Base-by-base conservation (phyloP, 1,140 invertebrate species). In the Eriocheir sinensis region DNA sequence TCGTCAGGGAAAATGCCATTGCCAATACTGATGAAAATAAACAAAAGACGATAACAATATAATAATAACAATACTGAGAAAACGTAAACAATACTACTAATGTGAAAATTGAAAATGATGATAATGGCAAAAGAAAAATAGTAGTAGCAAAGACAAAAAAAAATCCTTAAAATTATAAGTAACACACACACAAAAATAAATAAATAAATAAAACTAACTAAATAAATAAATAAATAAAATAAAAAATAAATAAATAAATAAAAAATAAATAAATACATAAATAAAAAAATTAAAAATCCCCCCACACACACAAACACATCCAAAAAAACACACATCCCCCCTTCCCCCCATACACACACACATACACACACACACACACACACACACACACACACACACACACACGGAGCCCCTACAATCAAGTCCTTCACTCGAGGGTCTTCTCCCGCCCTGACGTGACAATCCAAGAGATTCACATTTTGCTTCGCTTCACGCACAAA, bases 311-410 rank as follows among this genome's bases (percentile, higher is more conserved):
- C n/a, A n/a, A n/a, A n/a, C n/a, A 53, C 48, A 53, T 3, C 12
- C 12, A 53, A 2, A 53, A 53, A 1, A 53, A 83, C 81, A 83
- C n/a, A n/a, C n/a, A n/a, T n/a, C 80, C n/a, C n/a, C 3, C n/a
- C n/a, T 30, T 36, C 34, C 80, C 8, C 80, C 32, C 79, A 80
- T 2, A 38, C 85, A 88, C 36, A 38, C 85, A 38, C 17, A 17
- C 38, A 41, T 38, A 0, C 60, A 72, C 8, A 27, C 60, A 72
- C 60, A 27, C 60, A 72, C 27, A 27, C 15, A 89, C 38, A 8
- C 83, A 86, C 83, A 38, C 86, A 89, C 38, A 9, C 86, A 1
- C 86, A 32, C 86, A 40, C 15, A 40, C 86, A n/a, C n/a, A n/a
- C n/a, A n/a, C n/a, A n/a, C n/a, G n/a, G n/a, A n/a, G n/a, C n/a